Evolutionary conservation across 64 coral and sea anemone genomes (phyloP).

Genomic region (Exaiptasia diaphana): DNA sequence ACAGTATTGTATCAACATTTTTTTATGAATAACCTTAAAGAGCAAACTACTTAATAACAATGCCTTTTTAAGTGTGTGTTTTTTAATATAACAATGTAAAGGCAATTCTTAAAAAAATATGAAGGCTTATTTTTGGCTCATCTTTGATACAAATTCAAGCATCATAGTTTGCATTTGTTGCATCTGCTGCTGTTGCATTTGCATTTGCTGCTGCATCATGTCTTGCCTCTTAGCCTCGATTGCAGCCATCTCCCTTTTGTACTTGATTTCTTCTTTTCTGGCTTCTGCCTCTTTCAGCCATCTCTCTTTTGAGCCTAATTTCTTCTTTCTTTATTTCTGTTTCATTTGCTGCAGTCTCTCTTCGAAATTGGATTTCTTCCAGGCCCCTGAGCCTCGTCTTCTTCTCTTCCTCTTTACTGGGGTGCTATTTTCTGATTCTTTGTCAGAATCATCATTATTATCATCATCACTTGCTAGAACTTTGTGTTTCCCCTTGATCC

Average conservation of each 20-base stretch:
- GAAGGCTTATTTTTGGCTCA: background rate
- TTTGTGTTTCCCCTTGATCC: too few relatives aligned
- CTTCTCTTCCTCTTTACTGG: too few relatives aligned
- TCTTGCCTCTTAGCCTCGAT: background rate
- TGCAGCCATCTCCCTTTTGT: conserved; percentile 1
- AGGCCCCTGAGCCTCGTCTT: background rate
- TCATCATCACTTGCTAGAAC: too few relatives aligned
- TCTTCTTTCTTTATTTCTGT: conserved; percentile 12
- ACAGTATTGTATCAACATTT: too few relatives aligned
- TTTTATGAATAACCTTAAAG: too few relatives aligned
- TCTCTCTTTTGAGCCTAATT: background rate
- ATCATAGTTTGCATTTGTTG: conserved; percentile 35
- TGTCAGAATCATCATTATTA: too few relatives aligned
- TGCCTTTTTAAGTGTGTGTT: too few relatives aligned
- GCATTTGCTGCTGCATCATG: conserved; percentile 12
- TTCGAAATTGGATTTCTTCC: background rate
- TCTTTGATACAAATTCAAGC: conserved; percentile 5
- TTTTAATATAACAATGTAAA: too few relatives aligned
- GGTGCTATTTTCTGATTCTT: too few relatives aligned
- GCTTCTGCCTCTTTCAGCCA: conserved; percentile 7
- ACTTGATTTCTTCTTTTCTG: background rate
- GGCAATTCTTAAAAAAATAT: too few relatives aligned
- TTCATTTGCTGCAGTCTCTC: conserved; percentile 9
- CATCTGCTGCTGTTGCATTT: conserved; percentile 22
- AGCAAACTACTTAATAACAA: too few relatives aligned